Evolutionary conservation across 1,140 invertebrate species (phyloP).

Genomic region (Euura saliciscinereae): DNA sequence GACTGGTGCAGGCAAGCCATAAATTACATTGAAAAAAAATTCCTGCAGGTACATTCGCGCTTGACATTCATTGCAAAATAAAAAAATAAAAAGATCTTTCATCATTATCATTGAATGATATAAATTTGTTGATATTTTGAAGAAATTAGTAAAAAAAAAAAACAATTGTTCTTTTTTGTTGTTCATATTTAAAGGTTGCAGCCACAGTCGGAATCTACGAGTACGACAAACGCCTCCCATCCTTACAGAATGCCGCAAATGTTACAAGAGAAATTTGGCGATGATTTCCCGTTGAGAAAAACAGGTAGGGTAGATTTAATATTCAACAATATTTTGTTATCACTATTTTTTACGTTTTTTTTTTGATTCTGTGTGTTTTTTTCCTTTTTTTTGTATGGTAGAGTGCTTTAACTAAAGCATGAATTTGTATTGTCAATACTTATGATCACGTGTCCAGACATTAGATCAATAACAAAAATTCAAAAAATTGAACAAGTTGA

Average conservation of each 20-base stretch:
- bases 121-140: no score
- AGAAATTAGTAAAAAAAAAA: neutral
- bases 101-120: no score
- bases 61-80: no score
- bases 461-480: no score
- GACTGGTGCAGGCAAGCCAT: no score
- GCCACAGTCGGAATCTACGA: constrained; percentile 53
- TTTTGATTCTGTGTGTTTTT: neutral
- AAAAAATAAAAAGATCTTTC: no score
- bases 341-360: no score
- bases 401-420: constrained; percentile 58
- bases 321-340: no score
- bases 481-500: no score
- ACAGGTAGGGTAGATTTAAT: constrained; percentile 73
- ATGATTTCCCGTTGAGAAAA: constrained; percentile 92
- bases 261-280: constrained; percentile 59
- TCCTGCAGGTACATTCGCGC: no score
- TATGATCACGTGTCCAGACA: neutral
- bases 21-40: no score
- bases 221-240: constrained; percentile 65
- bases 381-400: constrained; percentile 23
- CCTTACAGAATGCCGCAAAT: constrained; percentile 71
- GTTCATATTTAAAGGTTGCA: constrained; percentile 43
- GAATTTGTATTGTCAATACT: constrained; percentile 46
- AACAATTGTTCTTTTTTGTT: neutral